phyloP scores from a whole-genome alignment of 2,113 vertebrate species.

The Peromyscus maniculatus region DNA sequence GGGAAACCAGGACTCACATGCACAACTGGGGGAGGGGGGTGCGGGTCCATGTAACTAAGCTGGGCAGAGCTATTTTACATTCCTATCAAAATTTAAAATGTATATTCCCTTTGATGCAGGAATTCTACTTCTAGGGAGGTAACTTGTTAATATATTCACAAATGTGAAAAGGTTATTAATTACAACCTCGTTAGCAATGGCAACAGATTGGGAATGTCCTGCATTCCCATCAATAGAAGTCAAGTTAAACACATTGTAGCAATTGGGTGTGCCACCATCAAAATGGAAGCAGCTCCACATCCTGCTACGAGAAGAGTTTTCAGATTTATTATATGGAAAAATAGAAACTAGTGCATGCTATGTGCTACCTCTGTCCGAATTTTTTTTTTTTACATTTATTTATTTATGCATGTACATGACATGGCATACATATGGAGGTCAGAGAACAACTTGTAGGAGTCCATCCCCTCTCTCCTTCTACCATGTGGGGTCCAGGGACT shows the following conservation, averaged over 20 bases:
- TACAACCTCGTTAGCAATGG: background rate
- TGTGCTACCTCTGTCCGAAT: background rate
- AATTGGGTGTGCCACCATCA: background rate
- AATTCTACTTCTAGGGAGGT: conserved; percentile 9
- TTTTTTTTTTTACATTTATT: background rate
- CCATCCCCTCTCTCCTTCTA: too few species aligned
- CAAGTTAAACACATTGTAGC: background rate
- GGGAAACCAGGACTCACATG: background rate
- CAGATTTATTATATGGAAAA: background rate
- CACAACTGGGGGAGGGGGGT: background rate
- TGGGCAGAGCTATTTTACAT: background rate
- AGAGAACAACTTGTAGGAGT: background rate
- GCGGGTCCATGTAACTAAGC: too few species aligned
- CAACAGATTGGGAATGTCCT: background rate
- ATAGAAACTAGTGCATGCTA: background rate
- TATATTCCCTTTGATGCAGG: background rate
- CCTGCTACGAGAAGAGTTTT: background rate
- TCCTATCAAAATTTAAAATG: background rate
- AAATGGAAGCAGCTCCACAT: background rate
- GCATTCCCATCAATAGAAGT: background rate
- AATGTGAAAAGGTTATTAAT: conserved; percentile 13
- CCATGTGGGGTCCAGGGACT: background rate
- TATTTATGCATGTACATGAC: background rate
- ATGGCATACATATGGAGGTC: too few species aligned
- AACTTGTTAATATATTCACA: background rate